Conservation (phyloP, 2,888 invertebrate species). For the Tenthredo scrophulariae region DNA sequence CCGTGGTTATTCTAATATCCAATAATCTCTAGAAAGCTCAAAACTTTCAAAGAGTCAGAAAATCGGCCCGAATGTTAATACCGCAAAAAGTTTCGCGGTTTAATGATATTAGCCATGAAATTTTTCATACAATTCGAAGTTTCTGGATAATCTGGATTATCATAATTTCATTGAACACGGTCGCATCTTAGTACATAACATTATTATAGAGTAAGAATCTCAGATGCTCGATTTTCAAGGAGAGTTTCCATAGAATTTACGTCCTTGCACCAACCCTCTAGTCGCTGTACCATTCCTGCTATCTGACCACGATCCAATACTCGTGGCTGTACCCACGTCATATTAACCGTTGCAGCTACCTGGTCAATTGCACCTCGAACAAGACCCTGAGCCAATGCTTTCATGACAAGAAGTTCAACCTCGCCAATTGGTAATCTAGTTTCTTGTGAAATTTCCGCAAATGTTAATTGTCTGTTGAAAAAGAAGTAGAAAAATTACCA, state of each 20-base stretch:
- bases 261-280: conserved; percentile 88
- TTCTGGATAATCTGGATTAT: conserved; percentile 51
- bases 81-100: not conserved
- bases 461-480: conserved; percentile 85
- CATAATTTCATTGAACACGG: conserved; percentile 50
- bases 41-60: not conserved
- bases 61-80: not conserved
- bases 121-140: conserved; percentile 40
- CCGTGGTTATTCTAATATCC: not conserved
- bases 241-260: conserved; percentile 87
- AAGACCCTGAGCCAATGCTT: conserved; percentile 95
- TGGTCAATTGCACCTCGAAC: conserved; percentile 98
- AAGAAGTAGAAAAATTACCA: not conserved
- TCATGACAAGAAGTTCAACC: conserved; percentile 98
- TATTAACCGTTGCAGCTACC: conserved; percentile 87
- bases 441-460: conserved; percentile 93
- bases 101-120: not conserved
- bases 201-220: conserved; percentile 85
- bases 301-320: conserved; percentile 87
- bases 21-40: not conserved
- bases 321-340: conserved; percentile 93
- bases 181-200: conserved; percentile 52
- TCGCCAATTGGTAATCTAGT: conserved; percentile 91
- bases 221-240: conserved; percentile 87
- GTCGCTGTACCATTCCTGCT: conserved; percentile 85